Evolutionary conservation across 2,888 invertebrate genomes (phyloP).

Genomic region (Branchellion lobata): DNA sequence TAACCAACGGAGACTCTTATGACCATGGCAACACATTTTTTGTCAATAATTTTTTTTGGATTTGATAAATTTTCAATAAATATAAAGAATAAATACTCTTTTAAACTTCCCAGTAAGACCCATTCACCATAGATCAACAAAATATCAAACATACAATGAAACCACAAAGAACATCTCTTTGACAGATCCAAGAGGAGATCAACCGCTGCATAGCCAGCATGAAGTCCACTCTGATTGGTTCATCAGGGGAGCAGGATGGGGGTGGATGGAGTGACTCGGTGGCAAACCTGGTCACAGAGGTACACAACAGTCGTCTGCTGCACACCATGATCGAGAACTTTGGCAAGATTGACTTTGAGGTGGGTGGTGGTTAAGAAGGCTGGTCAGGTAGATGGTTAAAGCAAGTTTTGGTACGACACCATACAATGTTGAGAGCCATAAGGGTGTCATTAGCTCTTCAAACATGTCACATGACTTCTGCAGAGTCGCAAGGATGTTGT

Average conservation of each 20-base stretch:
- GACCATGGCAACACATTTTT: neutral
- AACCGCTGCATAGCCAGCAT: slow-evolving; percentile 92
- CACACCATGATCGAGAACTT: slow-evolving; percentile 84
- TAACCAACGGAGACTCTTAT: neutral
- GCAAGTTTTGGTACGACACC: too few species aligned
- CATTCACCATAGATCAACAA: too few species aligned
- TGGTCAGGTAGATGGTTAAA: too few species aligned
- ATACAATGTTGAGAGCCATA: too few species aligned
- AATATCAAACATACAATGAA: too few species aligned
- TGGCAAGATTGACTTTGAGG: slow-evolving; percentile 74
- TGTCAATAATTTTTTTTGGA: too few species aligned
- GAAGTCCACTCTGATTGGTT: slow-evolving; percentile 96
- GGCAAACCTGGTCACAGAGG: slow-evolving; percentile 73
- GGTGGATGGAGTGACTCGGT: slow-evolving; percentile 65
- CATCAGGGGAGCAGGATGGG: slow-evolving; percentile 84
- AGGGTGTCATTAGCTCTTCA: too few species aligned
- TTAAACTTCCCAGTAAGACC: too few species aligned
- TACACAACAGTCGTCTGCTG: slow-evolving; percentile 90
- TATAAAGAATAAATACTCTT: too few species aligned
- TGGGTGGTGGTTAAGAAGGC: slow-evolving; percentile 55
- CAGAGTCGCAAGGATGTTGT: slow-evolving; percentile 99
- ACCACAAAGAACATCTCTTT: too few species aligned
- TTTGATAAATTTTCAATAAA: neutral
- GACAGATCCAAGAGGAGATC: slow-evolving; percentile 76
- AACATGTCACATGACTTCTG: too few species aligned